These are phyloP conservation scores for Oryzias javanicus DNA, from an alignment of 2,113 vertebrate species.

Conservation along the genomic window DNA sequence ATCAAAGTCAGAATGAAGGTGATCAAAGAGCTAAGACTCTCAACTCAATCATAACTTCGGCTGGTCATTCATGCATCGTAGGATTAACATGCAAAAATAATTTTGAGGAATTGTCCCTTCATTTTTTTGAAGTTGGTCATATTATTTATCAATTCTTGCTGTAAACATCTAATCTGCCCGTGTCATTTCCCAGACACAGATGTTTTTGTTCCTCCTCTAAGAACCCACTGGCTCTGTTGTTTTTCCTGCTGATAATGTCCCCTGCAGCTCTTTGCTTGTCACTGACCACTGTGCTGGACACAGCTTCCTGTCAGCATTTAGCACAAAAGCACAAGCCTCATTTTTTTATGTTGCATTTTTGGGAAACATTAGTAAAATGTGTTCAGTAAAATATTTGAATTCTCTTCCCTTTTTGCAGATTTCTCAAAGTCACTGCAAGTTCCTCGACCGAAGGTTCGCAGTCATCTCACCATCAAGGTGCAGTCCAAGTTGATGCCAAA, in stretches of 20 bases:
- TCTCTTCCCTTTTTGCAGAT: slow-evolving; percentile 74
- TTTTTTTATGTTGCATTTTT: background rate
- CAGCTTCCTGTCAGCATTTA: slow-evolving; percentile 34
- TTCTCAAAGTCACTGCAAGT: slow-evolving; percentile 85
- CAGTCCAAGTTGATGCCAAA: slow-evolving; percentile 83
- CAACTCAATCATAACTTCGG: background rate
- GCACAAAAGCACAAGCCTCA: slow-evolving; percentile 8
- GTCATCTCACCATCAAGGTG: slow-evolving; percentile 82
- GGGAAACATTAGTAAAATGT: too few relatives aligned
- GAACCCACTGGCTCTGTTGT: slow-evolving; percentile 68
- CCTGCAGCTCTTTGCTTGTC: slow-evolving; percentile 53
- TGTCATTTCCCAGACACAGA: slow-evolving; percentile 65
- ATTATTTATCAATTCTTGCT: slow-evolving; percentile 10
- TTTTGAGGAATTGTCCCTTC: background rate
- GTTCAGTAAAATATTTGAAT: background rate
- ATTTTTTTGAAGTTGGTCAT: slow-evolving; percentile 1
- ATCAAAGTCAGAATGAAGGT: background rate
- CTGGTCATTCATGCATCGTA: background rate
- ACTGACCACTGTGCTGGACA: slow-evolving; percentile 35
- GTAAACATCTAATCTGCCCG: slow-evolving; percentile 20
- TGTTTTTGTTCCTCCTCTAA: slow-evolving; percentile 68
- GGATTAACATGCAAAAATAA: background rate
- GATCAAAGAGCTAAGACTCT: background rate
- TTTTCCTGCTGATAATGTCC: slow-evolving; percentile 74
- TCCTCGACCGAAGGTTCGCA: slow-evolving; percentile 83